Base-by-base conservation (phyloP, 2,113 vertebrate genomes). In the Helogale parvula region DNA sequence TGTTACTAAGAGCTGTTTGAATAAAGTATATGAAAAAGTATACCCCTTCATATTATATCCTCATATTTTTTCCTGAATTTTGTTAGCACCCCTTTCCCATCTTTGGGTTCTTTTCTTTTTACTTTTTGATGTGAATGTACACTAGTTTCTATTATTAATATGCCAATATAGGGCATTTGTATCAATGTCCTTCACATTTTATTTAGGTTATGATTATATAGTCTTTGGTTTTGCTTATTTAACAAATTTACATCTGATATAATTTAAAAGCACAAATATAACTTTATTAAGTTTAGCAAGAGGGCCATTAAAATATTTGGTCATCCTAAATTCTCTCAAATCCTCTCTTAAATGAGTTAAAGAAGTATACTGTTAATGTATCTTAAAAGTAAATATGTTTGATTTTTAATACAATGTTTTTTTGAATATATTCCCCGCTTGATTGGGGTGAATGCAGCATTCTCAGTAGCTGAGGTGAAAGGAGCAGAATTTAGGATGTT, bases 201-300 rank as follows among this genome's bases (percentile, higher is more conserved):
- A 87, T 82, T 82, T 76, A 90, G 54, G 45, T 45, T 77, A 6
- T 77, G 74, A 69, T 90, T 72, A 88, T 93, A 90, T 54, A 63
- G 21, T 47, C n/a, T 90, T 91, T 95, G 72, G 38, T 93, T 98
- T 94, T 96, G n/a, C 5, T 95, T 91, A 57, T 71, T 76, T 93
- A 85, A 57, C 71, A 93, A 88, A 63, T 97, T 95, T 95, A 79
- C 54, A 79, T 90, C 63, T 96, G 50, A 63, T n/a, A 69, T 93
- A 77, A 93, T 87, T 91, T 81, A 47, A 94, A 97, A 97, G 90
- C 54, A 66, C 66, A 97, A 87, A 50, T 96, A 81, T 17, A 31
- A 85, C 95, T 97, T 97, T 90, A 96, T 83, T 96, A 93, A 85
- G 79, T 93, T 88, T 91, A 92, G 14, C 93, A 94, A 95, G 17